phyloP scores from a whole-genome alignment of 2,888 invertebrate species.

The Dermolepida albohirtum region DNA sequence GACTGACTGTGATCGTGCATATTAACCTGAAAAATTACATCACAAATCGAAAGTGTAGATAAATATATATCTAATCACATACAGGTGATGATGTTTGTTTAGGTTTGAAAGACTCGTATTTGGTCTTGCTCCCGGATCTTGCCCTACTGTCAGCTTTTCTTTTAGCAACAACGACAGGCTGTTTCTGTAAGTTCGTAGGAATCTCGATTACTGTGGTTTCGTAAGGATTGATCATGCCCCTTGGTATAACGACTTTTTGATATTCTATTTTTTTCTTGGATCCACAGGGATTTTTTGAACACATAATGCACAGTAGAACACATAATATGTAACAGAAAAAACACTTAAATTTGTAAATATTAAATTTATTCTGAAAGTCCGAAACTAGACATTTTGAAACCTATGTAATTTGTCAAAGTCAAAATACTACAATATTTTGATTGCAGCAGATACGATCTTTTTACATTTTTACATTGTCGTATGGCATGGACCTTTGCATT shows the following conservation, averaged over 20 bases:
- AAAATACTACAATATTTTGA: slow-evolving; percentile 1
- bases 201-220: slow-evolving; percentile 60
- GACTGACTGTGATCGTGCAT: slow-evolving; percentile 3
- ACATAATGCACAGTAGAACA: slow-evolving; percentile 33
- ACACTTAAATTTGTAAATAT: slow-evolving; percentile 31
- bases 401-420: slow-evolving; percentile 34
- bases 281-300: slow-evolving; percentile 38
- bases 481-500: neutral
- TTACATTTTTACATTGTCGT: neutral
- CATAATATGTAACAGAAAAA: slow-evolving; percentile 27
- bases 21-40: slow-evolving; percentile 2
- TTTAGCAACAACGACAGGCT: slow-evolving; percentile 57
- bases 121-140: neutral
- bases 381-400: slow-evolving; percentile 40
- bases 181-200: slow-evolving; percentile 52
- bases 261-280: slow-evolving; percentile 41
- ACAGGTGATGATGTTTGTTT: slow-evolving; percentile 20
- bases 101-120: slow-evolving; percentile 18
- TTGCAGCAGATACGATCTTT: neutral
- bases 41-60: no score
- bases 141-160: slow-evolving; percentile 37
- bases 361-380: slow-evolving; percentile 18
- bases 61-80: neutral
- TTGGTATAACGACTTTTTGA: slow-evolving; percentile 58
- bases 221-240: slow-evolving; percentile 57